phyloP scores from a whole-genome alignment of 2,888 invertebrate species.

The Sinhomidia bicolor region DNA sequence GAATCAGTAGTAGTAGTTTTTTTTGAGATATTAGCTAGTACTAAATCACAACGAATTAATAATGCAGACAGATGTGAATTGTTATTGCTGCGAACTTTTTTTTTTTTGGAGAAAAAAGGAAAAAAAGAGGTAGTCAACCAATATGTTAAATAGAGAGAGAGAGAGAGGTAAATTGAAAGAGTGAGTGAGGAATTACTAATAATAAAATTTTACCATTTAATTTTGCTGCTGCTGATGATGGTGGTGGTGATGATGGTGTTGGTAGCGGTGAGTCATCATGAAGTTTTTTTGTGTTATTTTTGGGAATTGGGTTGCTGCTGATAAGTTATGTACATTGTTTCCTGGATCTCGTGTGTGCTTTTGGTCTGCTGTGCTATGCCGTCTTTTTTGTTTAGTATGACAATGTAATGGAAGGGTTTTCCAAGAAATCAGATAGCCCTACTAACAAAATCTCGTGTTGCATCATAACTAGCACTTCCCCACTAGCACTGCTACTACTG shows the following conservation, averaged over 20 bases:
- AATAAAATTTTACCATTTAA: constrained; percentile 5
- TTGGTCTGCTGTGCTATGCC: neutral
- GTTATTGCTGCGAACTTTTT: constrained; percentile 29
- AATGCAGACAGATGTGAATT: constrained; percentile 57
- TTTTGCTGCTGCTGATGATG: neutral
- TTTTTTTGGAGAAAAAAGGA: neutral
- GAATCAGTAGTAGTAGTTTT: neutral
- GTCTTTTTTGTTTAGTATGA: neutral
- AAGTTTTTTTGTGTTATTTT: too few relatives aligned
- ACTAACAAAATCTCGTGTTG: neutral
- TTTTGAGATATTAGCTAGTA: constrained; percentile 37
- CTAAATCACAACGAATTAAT: constrained; percentile 65
- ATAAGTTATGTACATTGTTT: too few relatives aligned
- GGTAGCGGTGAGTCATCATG: neutral
- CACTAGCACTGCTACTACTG: neutral
- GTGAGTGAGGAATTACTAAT: constrained; percentile 33
- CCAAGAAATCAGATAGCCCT: neutral
- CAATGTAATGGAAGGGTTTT: neutral
- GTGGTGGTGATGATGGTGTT: neutral
- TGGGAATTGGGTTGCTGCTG: too few relatives aligned
- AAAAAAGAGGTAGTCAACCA: constrained; percentile 10
- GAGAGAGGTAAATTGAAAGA: neutral
- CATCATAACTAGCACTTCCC: too few relatives aligned
- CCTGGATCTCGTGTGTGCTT: neutral
- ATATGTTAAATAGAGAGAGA: constrained; percentile 9